These are phyloP conservation scores for Hiodon tergisus DNA, from an alignment of 2,113 vertebrate genomes.

Conservation along the genomic window DNA sequence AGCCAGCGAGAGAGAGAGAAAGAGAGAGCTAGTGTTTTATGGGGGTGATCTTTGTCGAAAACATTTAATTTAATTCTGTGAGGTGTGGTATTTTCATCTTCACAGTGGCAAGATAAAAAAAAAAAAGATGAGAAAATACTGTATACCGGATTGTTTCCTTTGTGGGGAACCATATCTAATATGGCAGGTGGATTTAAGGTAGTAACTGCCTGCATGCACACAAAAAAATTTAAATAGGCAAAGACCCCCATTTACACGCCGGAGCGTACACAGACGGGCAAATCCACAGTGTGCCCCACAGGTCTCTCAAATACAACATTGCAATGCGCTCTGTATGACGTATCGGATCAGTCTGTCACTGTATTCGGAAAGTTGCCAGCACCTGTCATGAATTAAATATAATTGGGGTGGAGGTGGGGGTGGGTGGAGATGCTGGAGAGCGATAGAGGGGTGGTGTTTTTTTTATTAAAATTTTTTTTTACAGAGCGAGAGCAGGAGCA, in stretches of 20 bases:
- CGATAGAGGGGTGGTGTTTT: not conserved
- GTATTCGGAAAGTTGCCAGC: slow-evolving; percentile 24
- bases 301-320: slow-evolving; percentile 11
- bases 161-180: not conserved
- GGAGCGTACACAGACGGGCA: not conserved
- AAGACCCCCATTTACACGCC: not conserved
- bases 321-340: slow-evolving; percentile 11
- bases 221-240: not conserved
- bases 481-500: not conserved
- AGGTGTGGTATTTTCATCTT: too few relatives aligned
- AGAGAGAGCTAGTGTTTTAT: too few relatives aligned
- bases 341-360: slow-evolving; percentile 27
- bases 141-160: not conserved
- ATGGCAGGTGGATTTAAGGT: too few relatives aligned
- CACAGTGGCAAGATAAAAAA: too few relatives aligned
- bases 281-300: slow-evolving; percentile 34
- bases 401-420: slow-evolving; percentile 25
- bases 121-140: not conserved
- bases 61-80: too few relatives aligned
- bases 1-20: slow-evolving; percentile 6
- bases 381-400: slow-evolving; percentile 35
- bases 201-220: not conserved
- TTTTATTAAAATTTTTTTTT: not conserved
- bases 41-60: too few relatives aligned
- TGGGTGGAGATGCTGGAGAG: not conserved